Evolutionary conservation across 2,888 invertebrate genomes (phyloP), one percentile per base, ranked within the genome.

Genomic region (Cinara cedri): DNA sequence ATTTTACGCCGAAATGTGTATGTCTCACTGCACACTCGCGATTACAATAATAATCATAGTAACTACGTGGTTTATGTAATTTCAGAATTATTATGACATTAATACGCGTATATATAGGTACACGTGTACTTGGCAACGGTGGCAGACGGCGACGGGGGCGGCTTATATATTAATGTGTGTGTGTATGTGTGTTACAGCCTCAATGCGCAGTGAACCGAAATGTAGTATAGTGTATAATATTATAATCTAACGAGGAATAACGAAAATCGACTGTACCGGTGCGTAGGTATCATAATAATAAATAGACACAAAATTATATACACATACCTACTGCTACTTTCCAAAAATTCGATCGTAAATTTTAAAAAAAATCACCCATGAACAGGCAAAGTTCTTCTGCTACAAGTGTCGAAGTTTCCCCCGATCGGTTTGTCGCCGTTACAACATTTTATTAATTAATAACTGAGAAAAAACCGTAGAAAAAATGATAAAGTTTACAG

Each of bases 141-240:
- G 46, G 66, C 24, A 16, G 24, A 10, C 46, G 46, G 46, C 16
- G 46, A 46, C 24, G 24, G 24, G 3, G 34, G 46, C 46, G 46
- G 34, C 3, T 34, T 66, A 26, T 3, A 24, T 60, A 51, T 51
- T 54, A 21, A 10, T 26, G 21, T 21, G 24, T 42, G 24, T 34
- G 70, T 13, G 3, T 26, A 57, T 21, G 24, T 42, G 24, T 34
- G 70, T 13, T 71, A 11, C 42, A 72, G 72, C 72, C 72, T 72
- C 46, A 60, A 60, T 72, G 57, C 13, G 72, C 72, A 46, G 57
- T 57, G 57, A 60, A 72, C 72, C 72, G 57, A 60, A 60, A 57
- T 60, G 55, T 24, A 51, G 34, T 34, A 34, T 34, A 4, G 6
- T 34, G n/a, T n/a, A n/a, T n/a, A n/a, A n/a, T 34, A 34, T 4